Evolutionary conservation across 1,140 invertebrate species (phyloP).

Genomic region (Zaprionus ghesquierei): DNA sequence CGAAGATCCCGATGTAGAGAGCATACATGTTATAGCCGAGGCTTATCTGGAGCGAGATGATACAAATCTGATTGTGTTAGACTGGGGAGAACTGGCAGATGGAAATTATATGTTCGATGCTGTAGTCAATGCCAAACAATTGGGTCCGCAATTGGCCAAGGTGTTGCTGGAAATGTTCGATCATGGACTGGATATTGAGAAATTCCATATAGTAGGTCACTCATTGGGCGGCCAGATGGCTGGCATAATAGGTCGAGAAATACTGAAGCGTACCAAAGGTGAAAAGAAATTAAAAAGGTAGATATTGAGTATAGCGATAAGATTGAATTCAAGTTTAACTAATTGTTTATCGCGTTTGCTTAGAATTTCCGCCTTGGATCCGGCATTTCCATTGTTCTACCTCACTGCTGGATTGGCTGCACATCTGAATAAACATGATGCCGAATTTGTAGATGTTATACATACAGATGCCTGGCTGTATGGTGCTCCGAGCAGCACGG

Average conservation of each 20-base stretch:
- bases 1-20: constrained; percentile 84
- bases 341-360: not conserved
- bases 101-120: constrained; percentile 85
- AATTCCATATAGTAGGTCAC: constrained; percentile 89
- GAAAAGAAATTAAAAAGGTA: constrained; percentile 76
- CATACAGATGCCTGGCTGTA: constrained; percentile 87
- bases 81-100: constrained; percentile 86
- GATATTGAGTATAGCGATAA: not conserved
- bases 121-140: constrained; percentile 83
- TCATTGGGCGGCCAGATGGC: constrained; percentile 90
- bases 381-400: constrained; percentile 86
- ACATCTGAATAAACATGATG: constrained; percentile 86
- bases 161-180: constrained; percentile 76
- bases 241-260: constrained; percentile 85
- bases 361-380: constrained; percentile 85
- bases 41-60: constrained; percentile 82
- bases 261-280: constrained; percentile 66
- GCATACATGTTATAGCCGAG: constrained; percentile 83
- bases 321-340: not conserved
- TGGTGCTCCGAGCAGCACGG: constrained; percentile 84
- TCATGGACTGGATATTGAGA: constrained; percentile 75
- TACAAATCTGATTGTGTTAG: constrained; percentile 84
- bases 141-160: constrained; percentile 71
- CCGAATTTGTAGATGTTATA: constrained; percentile 87
- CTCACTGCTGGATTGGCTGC: constrained; percentile 83